These are phyloP conservation scores for Nerophis ophidion DNA, from an alignment of 2,113 vertebrate species.

Conservation along the genomic window DNA sequence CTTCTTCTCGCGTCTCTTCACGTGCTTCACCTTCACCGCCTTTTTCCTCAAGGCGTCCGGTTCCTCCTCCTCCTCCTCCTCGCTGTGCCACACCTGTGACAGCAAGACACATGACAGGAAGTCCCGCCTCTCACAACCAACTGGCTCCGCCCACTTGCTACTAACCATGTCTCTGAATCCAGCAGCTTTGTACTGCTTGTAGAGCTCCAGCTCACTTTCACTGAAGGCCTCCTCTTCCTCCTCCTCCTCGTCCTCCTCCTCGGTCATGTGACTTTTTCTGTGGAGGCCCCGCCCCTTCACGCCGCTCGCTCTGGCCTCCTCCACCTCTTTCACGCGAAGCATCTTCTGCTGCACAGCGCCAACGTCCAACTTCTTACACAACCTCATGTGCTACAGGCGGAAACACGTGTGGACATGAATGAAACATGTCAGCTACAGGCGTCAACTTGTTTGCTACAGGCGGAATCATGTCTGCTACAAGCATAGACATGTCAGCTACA, in stretches of 20 bases:
- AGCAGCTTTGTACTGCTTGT: slow-evolving; percentile 79
- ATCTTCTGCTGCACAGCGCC: slow-evolving; percentile 74
- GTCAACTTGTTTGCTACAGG: too few relatives aligned
- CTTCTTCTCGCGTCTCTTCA: slow-evolving; percentile 90
- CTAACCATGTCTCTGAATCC: slow-evolving; percentile 75
- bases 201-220: slow-evolving; percentile 81
- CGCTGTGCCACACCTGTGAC: slow-evolving; percentile 80
- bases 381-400: background rate
- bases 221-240: slow-evolving; percentile 30
- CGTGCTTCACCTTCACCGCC: slow-evolving; percentile 90
- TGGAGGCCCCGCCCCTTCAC: slow-evolving; percentile 71
- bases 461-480: too few relatives aligned
- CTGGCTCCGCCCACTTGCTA: background rate
- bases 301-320: slow-evolving; percentile 61
- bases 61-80: slow-evolving; percentile 76
- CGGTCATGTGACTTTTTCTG: slow-evolving; percentile 76
- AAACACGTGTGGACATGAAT: background rate
- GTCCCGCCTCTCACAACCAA: slow-evolving; percentile 3
- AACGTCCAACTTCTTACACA: background rate
- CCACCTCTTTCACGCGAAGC: slow-evolving; percentile 84
- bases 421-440: background rate
- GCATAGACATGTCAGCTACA: too few relatives aligned
- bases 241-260: slow-evolving; percentile 71
- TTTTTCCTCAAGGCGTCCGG: slow-evolving; percentile 80
- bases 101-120: background rate